phyloP scores from a whole-genome alignment of 2,888 invertebrate species.

The Eupithecia abbreviata region DNA sequence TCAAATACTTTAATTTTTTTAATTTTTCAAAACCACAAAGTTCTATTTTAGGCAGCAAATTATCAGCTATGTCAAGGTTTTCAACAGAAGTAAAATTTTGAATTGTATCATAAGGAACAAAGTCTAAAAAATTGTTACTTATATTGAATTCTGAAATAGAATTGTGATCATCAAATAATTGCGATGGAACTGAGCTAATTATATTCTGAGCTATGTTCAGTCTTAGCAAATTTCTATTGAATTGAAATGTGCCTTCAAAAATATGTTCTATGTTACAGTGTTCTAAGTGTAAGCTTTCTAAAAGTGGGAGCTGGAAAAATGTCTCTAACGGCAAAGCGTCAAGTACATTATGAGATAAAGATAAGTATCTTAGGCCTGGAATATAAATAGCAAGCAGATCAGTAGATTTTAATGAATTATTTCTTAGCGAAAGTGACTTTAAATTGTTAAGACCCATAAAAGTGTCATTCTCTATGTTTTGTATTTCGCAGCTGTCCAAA shows the following conservation, averaged over 20 bases:
- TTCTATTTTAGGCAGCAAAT: constrained; percentile 88
- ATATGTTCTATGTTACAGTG: constrained; percentile 88
- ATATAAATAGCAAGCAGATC: constrained; percentile 89
- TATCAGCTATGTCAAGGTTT: constrained; percentile 87
- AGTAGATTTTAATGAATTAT: constrained; percentile 87
- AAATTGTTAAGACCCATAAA: constrained; percentile 90
- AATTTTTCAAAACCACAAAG: constrained; percentile 81
- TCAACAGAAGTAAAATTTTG: constrained; percentile 89
- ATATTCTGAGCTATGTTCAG: constrained; percentile 90
- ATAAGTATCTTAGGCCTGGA: constrained; percentile 88
- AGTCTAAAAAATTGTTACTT: constrained; percentile 88
- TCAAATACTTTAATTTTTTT: constrained; percentile 69
- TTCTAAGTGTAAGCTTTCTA: constrained; percentile 89
- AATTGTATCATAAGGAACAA: constrained; percentile 90
- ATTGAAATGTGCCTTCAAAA: constrained; percentile 87
- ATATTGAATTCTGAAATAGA: constrained; percentile 89
- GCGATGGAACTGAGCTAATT: constrained; percentile 85
- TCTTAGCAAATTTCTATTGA: constrained; percentile 89
- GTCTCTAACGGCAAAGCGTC: constrained; percentile 88
- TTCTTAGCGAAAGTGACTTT: constrained; percentile 89
- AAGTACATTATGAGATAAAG: constrained; percentile 91
- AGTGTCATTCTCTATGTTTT: constrained; percentile 88
- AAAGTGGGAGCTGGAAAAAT: constrained; percentile 89
- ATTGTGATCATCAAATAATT: constrained; percentile 87
- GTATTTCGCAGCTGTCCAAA: constrained; percentile 90